Conservation (phyloP, 1,140 invertebrate genomes). For the Phenacoccus solenopsis region DNA sequence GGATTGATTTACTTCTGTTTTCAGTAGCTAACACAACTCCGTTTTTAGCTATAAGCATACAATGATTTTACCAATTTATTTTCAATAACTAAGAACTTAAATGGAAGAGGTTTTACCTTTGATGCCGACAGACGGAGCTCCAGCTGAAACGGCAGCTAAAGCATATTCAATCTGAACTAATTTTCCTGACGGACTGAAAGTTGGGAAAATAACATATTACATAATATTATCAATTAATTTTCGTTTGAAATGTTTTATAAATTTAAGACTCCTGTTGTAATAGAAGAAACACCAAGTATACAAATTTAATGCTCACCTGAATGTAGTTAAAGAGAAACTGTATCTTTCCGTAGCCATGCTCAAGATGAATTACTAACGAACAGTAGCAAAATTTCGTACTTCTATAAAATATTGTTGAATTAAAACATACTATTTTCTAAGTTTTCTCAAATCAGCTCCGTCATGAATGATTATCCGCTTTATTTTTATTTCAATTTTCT, state of each 20-base stretch:
- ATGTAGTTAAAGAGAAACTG: conserved; percentile 96
- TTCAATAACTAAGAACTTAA: too few relatives aligned
- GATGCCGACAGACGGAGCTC: conserved; percentile 97
- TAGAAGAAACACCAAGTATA: neutral
- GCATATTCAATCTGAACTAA: conserved; percentile 99
- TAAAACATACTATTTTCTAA: neutral
- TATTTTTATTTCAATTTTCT: neutral
- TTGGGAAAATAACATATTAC: conserved; percentile 16
- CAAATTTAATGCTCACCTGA: conserved; percentile 57
- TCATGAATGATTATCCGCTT: neutral
- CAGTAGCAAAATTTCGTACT: neutral
- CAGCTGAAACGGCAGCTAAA: conserved; percentile 91
- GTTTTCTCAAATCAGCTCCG: neutral
- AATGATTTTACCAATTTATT: conserved; percentile 4
- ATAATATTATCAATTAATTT: neutral
- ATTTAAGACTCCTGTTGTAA: too few relatives aligned
- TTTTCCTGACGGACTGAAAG: conserved; percentile 94
- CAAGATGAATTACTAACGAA: neutral
- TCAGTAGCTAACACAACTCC: conserved; percentile 97
- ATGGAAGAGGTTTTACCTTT: conserved; percentile 54
- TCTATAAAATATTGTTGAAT: too few relatives aligned
- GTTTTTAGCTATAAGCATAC: conserved; percentile 55
- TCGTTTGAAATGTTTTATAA: too few relatives aligned
- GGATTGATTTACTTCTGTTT: conserved; percentile 93
- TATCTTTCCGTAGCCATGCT: conserved; percentile 91